phyloP scores from a whole-genome alignment of 2,113 vertebrate species.

The Melanostigma gelatinosum region DNA sequence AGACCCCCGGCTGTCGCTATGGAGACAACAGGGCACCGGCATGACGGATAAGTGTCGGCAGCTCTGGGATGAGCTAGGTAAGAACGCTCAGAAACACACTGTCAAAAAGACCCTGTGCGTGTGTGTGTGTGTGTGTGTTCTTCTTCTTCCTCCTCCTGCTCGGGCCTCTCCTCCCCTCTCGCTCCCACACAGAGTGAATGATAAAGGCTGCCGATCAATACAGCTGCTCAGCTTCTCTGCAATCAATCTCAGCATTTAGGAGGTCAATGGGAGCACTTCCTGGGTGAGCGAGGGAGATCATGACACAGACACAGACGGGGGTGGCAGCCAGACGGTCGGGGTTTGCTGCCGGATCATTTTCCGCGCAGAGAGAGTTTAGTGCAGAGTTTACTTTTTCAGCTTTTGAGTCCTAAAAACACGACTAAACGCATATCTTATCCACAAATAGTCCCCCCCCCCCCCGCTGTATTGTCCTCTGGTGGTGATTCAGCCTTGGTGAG shows the following conservation, averaged over 20 bases:
- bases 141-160: slow-evolving; percentile 22
- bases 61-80: slow-evolving; percentile 97
- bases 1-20: slow-evolving; percentile 94
- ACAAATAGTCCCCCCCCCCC: neutral
- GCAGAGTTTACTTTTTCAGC: neutral
- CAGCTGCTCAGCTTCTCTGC: slow-evolving; percentile 73
- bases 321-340: slow-evolving; percentile 52
- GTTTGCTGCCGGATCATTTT: slow-evolving; percentile 43
- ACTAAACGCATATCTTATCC: neutral
- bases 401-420: neutral
- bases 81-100: slow-evolving; percentile 35
- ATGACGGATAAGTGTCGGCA: slow-evolving; percentile 99
- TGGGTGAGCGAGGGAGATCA: slow-evolving; percentile 63
- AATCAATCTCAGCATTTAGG: slow-evolving; percentile 81
- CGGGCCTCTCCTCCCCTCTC: slow-evolving; percentile 24
- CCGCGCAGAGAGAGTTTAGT: slow-evolving; percentile 7
- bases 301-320: slow-evolving; percentile 58
- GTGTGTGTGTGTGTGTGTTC: neutral
- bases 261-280: slow-evolving; percentile 80
- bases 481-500: neutral
- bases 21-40: slow-evolving; percentile 97
- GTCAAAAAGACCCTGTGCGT: neutral
- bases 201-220: slow-evolving; percentile 79
- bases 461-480: neutral
- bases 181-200: slow-evolving; percentile 55